Evolutionary conservation across 37 sponge, comb jelly and placozoan species (phyloP).

Genomic region (Tethya wilhelma): DNA sequence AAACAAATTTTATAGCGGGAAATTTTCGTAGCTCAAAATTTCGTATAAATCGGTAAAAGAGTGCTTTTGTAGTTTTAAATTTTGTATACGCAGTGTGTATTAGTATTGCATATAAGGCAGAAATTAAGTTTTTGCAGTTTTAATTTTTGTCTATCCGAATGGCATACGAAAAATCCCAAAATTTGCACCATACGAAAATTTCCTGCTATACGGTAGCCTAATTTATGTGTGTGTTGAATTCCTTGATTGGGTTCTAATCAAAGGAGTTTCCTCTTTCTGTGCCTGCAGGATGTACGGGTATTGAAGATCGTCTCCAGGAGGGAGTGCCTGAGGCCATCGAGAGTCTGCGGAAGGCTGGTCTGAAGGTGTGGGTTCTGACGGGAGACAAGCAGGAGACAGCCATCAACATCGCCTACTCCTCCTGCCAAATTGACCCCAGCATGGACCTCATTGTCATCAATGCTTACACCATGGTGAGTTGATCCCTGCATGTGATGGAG

Average conservation of each 20-base stretch:
- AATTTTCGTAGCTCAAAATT: no score
- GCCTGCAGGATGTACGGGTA: constrained; percentile 75
- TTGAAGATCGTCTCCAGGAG: constrained; percentile 83
- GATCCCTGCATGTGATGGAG: not conserved
- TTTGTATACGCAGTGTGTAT: no score
- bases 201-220: no score
- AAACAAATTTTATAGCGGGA: not conserved
- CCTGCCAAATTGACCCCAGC: constrained; percentile 39
- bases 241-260: no score
- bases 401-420: constrained; percentile 78
- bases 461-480: constrained; percentile 46
- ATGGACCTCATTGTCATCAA: constrained; percentile 65
- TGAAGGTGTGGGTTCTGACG: constrained; percentile 91
- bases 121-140: no score
- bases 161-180: no score
- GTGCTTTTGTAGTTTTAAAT: no score
- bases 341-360: constrained; percentile 50
- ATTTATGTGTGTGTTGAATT: no score
- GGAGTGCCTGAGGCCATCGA: constrained; percentile 78
- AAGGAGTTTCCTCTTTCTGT: constrained; percentile 1
- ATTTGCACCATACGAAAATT: no score
- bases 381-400: constrained; percentile 96
- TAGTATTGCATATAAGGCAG: no score
- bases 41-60: no score
- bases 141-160: no score